Evolutionary conservation across 2,888 invertebrate genomes (phyloP), one percentile per base, ranked within the genome.

Genomic region (Microctonus aethiopoides): DNA sequence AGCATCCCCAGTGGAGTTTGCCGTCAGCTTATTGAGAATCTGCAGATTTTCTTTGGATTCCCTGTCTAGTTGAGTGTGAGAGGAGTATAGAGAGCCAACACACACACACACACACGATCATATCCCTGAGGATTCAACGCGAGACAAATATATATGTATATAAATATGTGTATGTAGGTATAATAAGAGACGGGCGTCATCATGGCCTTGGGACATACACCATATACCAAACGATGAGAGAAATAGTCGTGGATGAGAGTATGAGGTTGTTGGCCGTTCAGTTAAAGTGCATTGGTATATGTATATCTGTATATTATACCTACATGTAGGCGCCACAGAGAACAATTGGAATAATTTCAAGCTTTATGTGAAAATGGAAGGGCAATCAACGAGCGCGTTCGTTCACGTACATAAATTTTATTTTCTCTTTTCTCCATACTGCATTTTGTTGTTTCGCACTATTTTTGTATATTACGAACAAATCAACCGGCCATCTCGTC

Each of bases 11-110:
- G 62, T 64, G 39, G 66, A 68, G 41, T 52, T 68, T 67, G 70
- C 54, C 68, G 73, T 71, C 73, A 69, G 73, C 73, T 73, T 73
- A 73, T 73, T 73, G 73, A 73, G 71, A 73, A 71, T 73, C 73
- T 70, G 56, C 71, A 73, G 73, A 73, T 73, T 73, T 73, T 73
- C 73, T 67, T 69, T 46, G 57, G 67, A 71, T 68, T 73, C 65
- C 59, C 67, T 34, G 24, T 56, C 57, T 41, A 52, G 24, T 64
- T 60, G 63, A 39, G 56, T 59, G 63, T 29, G 13, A 46, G 20
- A 46, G 16, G 16, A 46, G 46, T 4, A 46, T n/a, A n/a, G n/a
- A 46, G 46, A 46, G 16, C n/a, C 7, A 46, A 46, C 16, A 16
- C 46, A 16, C 16, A 46, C n/a, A 16, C 16, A 46, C 16, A 16